Percentiles rank a stretch among this genome's conserved stretches.
Conservation (phyloP, 2,113 vertebrate genomes). For the Thalassoma bifasciatum region DNA sequence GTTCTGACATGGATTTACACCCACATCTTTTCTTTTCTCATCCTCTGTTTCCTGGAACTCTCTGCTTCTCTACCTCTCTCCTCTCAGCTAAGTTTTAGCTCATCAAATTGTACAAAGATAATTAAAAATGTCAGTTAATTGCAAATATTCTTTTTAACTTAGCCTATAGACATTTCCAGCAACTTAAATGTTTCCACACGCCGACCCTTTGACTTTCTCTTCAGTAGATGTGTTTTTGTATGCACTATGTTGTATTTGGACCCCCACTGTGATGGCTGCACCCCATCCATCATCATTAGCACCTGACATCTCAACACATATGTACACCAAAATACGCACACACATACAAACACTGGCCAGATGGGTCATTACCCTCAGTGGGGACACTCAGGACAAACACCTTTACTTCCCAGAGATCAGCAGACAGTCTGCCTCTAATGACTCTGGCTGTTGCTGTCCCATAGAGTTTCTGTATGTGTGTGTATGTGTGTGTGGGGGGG, state of each 20-base stretch:
- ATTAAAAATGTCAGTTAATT: conserved; percentile 9
- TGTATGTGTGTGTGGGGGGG: conserved; percentile 13
- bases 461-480: conserved; percentile 11
- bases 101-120: neutral
- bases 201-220: conserved; percentile 32
- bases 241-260: conserved; percentile 30
- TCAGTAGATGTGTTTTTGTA: conserved; percentile 4
- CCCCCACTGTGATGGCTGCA: conserved; percentile 37
- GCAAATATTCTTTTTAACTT: neutral
- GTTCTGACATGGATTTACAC: conserved; percentile 8
- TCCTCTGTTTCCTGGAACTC: conserved; percentile 2
- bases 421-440: conserved; percentile 55
- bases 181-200: conserved; percentile 29
- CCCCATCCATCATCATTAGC: conserved; percentile 72
- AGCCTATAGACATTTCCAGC: neutral
- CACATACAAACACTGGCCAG: conserved; percentile 55
- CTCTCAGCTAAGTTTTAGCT: conserved; percentile 2
- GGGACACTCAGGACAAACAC: conserved; percentile 69
- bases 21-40: neutral
- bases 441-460: conserved; percentile 40
- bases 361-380: conserved; percentile 71
- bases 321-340: conserved; percentile 28
- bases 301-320: conserved; percentile 50
- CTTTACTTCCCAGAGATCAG: conserved; percentile 60
- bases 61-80: conserved; percentile 52